Conservation (phyloP, 2,888 invertebrate genomes). For the Drosophila siamana region DNA sequence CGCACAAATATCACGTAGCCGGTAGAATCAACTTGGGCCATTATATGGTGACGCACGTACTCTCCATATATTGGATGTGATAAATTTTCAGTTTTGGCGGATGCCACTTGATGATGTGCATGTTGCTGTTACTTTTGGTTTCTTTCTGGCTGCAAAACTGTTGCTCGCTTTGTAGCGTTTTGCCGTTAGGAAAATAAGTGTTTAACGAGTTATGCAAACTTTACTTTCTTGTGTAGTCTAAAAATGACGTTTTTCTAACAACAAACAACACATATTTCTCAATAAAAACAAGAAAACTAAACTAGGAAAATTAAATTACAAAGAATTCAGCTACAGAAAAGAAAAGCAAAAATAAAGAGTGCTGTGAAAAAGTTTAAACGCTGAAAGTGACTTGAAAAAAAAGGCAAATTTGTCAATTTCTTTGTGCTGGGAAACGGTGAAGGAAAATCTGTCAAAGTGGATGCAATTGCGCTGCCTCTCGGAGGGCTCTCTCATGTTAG, state of each 20-base stretch:
- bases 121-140: constrained; percentile 5
- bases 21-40: constrained; percentile 60
- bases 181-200: constrained; percentile 1
- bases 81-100: constrained; percentile 47
- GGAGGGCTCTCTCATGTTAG: constrained; percentile 88
- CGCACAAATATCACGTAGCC: constrained; percentile 75
- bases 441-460: constrained; percentile 85
- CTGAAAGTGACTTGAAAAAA: neutral
- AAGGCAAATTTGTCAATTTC: constrained; percentile 23
- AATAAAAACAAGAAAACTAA: neutral
- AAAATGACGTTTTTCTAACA: constrained; percentile 36
- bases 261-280: neutral
- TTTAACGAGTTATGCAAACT: constrained; percentile 1
- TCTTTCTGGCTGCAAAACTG: constrained; percentile 11
- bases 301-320: neutral
- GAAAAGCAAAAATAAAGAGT: constrained; percentile 15
- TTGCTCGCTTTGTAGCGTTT: constrained; percentile 33
- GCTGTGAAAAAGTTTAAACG: constrained; percentile 18
- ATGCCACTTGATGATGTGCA: constrained; percentile 11
- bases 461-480: constrained; percentile 87
- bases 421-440: constrained; percentile 42
- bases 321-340: constrained; percentile 16
- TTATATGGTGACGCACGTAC: constrained; percentile 69
- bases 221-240: constrained; percentile 6
- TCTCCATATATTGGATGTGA: constrained; percentile 58